phyloP scores from a whole-genome alignment of 2,113 vertebrate species.

The Tragelaphus buxtoni region DNA sequence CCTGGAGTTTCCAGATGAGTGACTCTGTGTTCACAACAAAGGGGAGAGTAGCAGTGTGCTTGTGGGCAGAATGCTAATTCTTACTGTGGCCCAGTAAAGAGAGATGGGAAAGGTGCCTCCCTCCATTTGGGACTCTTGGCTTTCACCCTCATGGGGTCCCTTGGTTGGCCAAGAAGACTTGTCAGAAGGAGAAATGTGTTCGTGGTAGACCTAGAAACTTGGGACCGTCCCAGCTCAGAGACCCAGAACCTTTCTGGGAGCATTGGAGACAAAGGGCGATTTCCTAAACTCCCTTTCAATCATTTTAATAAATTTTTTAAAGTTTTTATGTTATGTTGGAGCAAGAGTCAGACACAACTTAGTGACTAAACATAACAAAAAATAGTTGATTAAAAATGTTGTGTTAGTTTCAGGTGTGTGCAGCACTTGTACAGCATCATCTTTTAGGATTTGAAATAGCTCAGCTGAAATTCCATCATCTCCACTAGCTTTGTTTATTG shows the following conservation, averaged over 20 bases:
- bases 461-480: neutral
- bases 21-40: conserved; percentile 33
- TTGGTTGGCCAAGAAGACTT: neutral
- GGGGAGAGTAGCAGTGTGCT: neutral
- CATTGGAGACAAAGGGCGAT: neutral
- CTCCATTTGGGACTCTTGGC: neutral
- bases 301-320: neutral
- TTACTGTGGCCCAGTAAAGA: neutral
- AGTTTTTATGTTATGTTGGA: neutral
- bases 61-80: conserved; percentile 20
- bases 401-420: neutral
- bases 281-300: neutral
- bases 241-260: neutral
- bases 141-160: neutral
- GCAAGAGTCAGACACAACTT: neutral
- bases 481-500: neutral
- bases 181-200: neutral
- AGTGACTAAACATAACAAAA: neutral
- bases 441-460: neutral
- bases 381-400: neutral
- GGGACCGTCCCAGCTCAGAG: neutral
- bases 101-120: neutral
- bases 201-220: neutral
- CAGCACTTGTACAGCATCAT: neutral
- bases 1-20: conserved; percentile 48